Evolutionary conservation across 2,797 vertebrate species (phyloP).

Genomic region (Sylvilagus floridanus): DNA sequence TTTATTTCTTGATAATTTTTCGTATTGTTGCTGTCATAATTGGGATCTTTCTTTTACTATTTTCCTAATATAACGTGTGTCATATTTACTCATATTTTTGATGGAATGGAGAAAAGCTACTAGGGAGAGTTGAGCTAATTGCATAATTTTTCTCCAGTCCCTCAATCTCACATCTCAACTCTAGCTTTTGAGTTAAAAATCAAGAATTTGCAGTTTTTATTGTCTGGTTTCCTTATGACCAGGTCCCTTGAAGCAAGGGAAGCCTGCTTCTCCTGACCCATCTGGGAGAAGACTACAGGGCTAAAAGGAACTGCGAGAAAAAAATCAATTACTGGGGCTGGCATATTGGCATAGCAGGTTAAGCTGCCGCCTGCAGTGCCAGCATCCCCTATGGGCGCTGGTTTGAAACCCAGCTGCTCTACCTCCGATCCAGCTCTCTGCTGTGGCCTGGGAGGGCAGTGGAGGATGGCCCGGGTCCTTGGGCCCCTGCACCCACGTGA

Average conservation of each 20-base stretch:
- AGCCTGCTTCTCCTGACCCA: background rate
- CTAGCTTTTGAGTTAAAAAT: slow-evolving; percentile 16
- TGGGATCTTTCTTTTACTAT: background rate
- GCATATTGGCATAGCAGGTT: too few relatives aligned
- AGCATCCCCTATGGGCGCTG: too few relatives aligned
- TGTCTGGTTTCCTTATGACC: background rate
- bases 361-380: too few relatives aligned
- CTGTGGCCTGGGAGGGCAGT: too few relatives aligned
- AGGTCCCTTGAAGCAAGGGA: background rate
- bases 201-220: background rate
- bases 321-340: too few relatives aligned
- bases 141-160: background rate
- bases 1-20: slow-evolving; percentile 1
- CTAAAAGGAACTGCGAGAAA: background rate
- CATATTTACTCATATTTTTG: background rate
- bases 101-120: background rate
- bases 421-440: too few relatives aligned
- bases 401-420: too few relatives aligned
- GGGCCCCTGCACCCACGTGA: too few relatives aligned
- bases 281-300: background rate
- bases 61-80: background rate
- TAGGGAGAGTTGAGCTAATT: background rate
- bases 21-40: background rate
- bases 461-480: too few relatives aligned
- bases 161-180: background rate